Evolutionary conservation across 2,888 invertebrate species (phyloP), one percentile per base, ranked within the genome.

Genomic region (Taphrorychus bicolor): DNA sequence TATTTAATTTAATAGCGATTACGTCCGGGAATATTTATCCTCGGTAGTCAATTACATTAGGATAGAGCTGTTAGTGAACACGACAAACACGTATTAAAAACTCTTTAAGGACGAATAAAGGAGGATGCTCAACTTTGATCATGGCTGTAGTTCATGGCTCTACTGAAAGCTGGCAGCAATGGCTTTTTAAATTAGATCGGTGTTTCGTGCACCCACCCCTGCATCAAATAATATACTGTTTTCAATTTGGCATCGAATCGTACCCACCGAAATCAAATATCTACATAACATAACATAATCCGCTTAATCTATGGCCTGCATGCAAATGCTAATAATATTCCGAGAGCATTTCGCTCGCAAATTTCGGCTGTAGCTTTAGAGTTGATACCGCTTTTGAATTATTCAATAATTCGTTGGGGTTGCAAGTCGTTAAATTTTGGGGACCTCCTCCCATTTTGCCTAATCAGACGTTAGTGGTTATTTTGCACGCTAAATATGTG

Each of bases 1-100:
- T 51, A 51, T 51, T 51, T 19, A 51, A 51, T 51, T 51, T 51
- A 51, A 51, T 51, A 21, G 51, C 51, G 22, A 21, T 51, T 51
- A 51, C 51, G 51, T 19, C 17, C n/a, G 51, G 19, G 51, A 51
- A 19, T 51, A 51, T 51, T 51, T 51, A 51, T 19, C 19, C 22
- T 51, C 22, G n/a, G n/a, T 21, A 51, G 18, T 51, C 51, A 17
- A 51, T 51, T 17, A 17, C 17, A 17, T 45, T 45, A 17, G 45
- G 11, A 32, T 32, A 32, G 32, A 32, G 45, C 45, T 45, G 45
- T 45, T 17, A 45, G 16, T 45, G 45, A 45, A 45, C 45, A 17
- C 17, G 45, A 45, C 45, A 45, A 32, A 32, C 7, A 1, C 32
- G 32, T 32, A 32, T 32, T 32, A 32, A 32, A 32, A 32, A 9